Evolutionary conservation across 2,888 invertebrate species (phyloP).

Genomic region (Apotomis capreana): DNA sequence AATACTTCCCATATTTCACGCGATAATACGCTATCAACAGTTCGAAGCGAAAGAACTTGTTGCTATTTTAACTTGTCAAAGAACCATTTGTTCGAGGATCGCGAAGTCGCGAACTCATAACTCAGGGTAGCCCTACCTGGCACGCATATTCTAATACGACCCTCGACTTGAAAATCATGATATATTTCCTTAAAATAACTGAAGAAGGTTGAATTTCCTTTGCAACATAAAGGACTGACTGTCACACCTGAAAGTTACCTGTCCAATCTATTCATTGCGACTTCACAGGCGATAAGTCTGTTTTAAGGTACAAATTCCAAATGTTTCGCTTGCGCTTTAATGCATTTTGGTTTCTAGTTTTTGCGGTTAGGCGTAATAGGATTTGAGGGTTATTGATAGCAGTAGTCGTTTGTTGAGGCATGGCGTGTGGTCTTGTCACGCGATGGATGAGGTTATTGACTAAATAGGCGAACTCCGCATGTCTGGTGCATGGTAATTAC

Average conservation of each 20-base stretch:
- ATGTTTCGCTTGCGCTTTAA: neutral
- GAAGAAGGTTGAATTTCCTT: neutral
- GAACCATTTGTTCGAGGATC: conserved; percentile 12
- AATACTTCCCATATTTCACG: neutral
- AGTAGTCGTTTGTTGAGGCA: conserved; percentile 3
- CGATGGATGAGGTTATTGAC: conserved; percentile 6
- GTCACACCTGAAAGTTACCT: neutral
- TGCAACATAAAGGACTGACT: too few relatives aligned
- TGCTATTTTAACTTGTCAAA: conserved; percentile 19
- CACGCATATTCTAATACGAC: conserved; percentile 3
- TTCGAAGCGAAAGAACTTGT: conserved; percentile 12
- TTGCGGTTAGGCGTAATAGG: conserved; percentile 1
- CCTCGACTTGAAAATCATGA: too few relatives aligned
- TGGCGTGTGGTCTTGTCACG: neutral
- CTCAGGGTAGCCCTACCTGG: conserved; percentile 17
- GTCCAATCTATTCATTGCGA: neutral
- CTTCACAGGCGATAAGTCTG: neutral
- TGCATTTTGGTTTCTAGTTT: neutral
- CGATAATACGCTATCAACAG: neutral
- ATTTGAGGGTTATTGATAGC: conserved; percentile 18
- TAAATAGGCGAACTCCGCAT: neutral
- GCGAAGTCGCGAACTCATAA: conserved; percentile 7
- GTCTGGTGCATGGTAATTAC: neutral
- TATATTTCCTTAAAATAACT: too few relatives aligned
- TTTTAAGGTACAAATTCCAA: neutral